phyloP scores from a whole-genome alignment of 2,797 vertebrate species.

The Urophycis tenuis region DNA sequence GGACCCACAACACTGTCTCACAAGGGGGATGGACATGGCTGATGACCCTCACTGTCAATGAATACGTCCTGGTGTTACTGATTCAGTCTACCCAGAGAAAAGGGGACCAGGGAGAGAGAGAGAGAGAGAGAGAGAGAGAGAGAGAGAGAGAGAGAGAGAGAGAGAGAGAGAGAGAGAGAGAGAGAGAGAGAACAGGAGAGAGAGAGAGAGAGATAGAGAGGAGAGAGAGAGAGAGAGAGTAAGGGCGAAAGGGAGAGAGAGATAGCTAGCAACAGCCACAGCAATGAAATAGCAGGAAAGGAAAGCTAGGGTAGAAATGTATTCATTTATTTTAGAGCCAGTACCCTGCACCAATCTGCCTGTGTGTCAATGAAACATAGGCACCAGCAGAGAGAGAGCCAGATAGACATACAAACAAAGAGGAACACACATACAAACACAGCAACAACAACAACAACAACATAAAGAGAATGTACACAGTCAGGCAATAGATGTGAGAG shows the following conservation, averaged over 20 bases:
- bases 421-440: conserved; percentile 28
- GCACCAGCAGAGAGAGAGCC: background rate
- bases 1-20: too few relatives aligned
- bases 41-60: too few relatives aligned
- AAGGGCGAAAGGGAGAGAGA: background rate
- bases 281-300: background rate
- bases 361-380: background rate
- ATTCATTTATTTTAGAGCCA: too few relatives aligned
- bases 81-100: too few relatives aligned
- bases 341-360: too few relatives aligned
- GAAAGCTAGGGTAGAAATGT: background rate
- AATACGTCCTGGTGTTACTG: too few relatives aligned
- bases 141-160: conserved; percentile 6
- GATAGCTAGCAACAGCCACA: background rate
- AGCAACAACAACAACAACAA: too few relatives aligned
- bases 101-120: too few relatives aligned
- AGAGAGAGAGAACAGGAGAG: too few relatives aligned
- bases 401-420: background rate
- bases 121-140: background rate
- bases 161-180: background rate
- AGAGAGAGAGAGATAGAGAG: background rate
- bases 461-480: too few relatives aligned
- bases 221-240: too few relatives aligned
- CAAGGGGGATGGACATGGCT: too few relatives aligned
- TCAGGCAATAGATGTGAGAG: conserved; percentile 27